Percentiles rank a stretch among this genome's conserved stretches.
Conservation (phyloP, 2,888 invertebrate genomes). For the Spodoptera picta region DNA sequence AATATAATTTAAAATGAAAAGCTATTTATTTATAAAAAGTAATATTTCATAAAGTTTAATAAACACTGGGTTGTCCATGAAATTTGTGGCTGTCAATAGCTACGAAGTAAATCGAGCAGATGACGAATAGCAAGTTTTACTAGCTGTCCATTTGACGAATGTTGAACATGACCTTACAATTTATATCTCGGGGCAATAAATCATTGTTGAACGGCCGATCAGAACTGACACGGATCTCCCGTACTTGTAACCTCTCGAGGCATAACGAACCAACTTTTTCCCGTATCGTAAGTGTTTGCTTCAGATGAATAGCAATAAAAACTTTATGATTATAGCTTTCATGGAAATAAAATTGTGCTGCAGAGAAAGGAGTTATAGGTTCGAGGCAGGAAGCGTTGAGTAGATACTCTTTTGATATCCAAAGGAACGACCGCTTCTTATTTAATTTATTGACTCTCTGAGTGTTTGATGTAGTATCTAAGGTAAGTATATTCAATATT, state of each 20-base stretch:
- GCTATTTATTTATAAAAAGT: too few species aligned
- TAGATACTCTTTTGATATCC: conserved; percentile 68
- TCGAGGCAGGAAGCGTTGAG: conserved; percentile 65
- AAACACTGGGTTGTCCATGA: conserved; percentile 61
- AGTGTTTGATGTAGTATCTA: conserved; percentile 62
- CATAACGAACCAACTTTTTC: conserved; percentile 70
- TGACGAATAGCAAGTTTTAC: conserved; percentile 81
- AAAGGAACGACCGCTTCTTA: conserved; percentile 58
- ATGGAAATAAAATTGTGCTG: conserved; percentile 83
- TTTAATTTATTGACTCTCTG: conserved; percentile 64
- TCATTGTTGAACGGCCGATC: conserved; percentile 80
- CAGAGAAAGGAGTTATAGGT: conserved; percentile 75
- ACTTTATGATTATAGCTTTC: conserved; percentile 85
- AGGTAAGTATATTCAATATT: conserved; percentile 32
- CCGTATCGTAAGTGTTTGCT: conserved; percentile 77
- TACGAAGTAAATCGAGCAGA: conserved; percentile 59
- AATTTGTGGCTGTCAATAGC: conserved; percentile 74
- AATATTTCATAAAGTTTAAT: conserved; percentile 46
- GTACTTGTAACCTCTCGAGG: conserved; percentile 74
- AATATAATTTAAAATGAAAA: too few species aligned
- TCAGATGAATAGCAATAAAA: conserved; percentile 84
- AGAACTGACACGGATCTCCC: conserved; percentile 81
- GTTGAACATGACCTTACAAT: conserved; percentile 82
- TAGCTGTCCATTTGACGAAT: conserved; percentile 80
- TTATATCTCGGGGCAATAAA: conserved; percentile 80